Base-by-base conservation (phyloP, 2,797 vertebrate species). In the Bradypodion pumilum region DNA sequence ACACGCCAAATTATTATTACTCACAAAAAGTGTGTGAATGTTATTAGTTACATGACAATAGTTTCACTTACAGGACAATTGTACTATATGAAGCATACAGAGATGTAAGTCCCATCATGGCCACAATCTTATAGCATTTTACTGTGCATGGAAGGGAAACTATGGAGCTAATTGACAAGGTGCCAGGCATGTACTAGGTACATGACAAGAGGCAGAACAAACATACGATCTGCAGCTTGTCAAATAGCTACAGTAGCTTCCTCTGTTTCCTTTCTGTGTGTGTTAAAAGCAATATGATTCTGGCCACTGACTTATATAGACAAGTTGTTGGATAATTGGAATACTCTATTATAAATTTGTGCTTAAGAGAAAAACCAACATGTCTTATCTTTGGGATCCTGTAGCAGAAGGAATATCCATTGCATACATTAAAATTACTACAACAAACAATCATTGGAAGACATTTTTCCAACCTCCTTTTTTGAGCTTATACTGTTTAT, bases 271-370 rank as follows among this genome's bases (percentile, higher is more conserved):
- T 5, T 56, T 56, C 16, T 56, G 12, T 56, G 52, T 56, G 15
- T 16, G 52, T 16, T 56, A 56, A 56, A 56, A 56, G 52, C 52
- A 56, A 56, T 15, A 56, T 16, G 4, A 56, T 56, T 56, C 52
- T 56, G 52, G 35, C 68, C 37, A 42, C 3, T 70, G 37, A 40
- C 21, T 93, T 93, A 91, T 92, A 91, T 74, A 85, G 77, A 78
- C 81, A 92, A 87, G 93, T 93, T 93, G 91, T 13, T 42, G 85
- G 85, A 89, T 92, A 94, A 94, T 89, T 91, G 90, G 89, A 87
- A 84, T 89, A 84, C 87, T 86, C 91, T 93, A 84, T 90, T 87
- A 88, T 82, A 91, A 86, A 90, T 89, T 83, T 86, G 85, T 82
- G 72, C 90, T 91, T 88, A 84, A 84, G 83, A 87, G 89, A 85